These are phyloP conservation scores for Steinernema feltiae DNA, from an alignment of 1,140 invertebrate species.

Conservation along the genomic window DNA sequence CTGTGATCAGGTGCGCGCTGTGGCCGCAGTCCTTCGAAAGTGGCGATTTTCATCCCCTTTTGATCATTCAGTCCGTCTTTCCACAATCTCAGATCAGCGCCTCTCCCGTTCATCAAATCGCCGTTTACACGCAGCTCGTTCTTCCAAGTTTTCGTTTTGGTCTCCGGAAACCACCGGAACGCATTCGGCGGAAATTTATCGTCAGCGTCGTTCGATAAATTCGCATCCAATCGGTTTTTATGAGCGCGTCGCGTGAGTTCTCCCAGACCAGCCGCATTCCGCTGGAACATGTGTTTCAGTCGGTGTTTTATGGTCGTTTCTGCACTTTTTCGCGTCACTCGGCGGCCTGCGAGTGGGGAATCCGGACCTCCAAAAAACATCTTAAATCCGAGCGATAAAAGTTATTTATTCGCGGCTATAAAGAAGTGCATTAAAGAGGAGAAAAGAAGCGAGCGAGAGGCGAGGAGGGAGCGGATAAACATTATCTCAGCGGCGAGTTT, in stretches of 20 bases:
- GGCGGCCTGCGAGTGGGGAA: neutral
- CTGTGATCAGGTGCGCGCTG: too few species aligned
- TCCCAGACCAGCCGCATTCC: conserved; percentile 1
- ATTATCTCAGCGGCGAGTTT: neutral
- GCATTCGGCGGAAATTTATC: neutral
- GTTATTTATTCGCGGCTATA: neutral
- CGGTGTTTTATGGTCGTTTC: neutral
- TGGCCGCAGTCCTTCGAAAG: too few species aligned
- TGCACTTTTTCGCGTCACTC: neutral
- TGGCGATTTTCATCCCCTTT: too few species aligned
- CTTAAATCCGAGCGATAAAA: neutral
- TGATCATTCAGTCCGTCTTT: too few species aligned
- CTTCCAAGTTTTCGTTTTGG: too few species aligned
- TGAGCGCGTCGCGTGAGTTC: neutral
- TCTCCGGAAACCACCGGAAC: too few species aligned
- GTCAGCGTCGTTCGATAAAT: neutral
- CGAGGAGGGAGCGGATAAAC: neutral
- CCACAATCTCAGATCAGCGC: too few species aligned
- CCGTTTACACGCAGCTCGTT: too few species aligned
- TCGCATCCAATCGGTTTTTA: neutral
- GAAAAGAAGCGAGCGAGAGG: neutral
- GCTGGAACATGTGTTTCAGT: neutral
- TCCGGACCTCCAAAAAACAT: neutral
- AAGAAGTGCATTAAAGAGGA: neutral
- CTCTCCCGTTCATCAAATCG: too few species aligned